Evolutionary conservation across 1,140 invertebrate species (phyloP).

Genomic region (Drosophila bocki): DNA sequence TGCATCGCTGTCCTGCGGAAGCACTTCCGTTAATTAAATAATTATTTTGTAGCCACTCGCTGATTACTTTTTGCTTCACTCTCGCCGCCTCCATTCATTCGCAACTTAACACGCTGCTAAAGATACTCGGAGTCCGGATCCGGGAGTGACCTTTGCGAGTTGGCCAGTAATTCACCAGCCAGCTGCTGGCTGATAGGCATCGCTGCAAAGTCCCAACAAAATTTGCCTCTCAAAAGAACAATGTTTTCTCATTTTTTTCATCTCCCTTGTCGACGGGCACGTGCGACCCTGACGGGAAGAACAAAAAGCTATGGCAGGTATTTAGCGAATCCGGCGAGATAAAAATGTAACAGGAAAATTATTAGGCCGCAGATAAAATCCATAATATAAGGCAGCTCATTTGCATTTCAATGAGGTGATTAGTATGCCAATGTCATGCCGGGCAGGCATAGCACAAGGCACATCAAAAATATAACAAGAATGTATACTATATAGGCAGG

Average conservation of each 20-base stretch:
- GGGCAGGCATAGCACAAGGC: conserved; percentile 12
- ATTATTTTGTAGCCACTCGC: conserved; percentile 81
- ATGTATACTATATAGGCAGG: neutral
- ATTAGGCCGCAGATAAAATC: conserved; percentile 72
- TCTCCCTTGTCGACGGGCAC: conserved; percentile 29
- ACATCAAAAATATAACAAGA: conserved; percentile 14
- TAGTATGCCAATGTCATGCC: conserved; percentile 64
- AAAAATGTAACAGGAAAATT: conserved; percentile 64
- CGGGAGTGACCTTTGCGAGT: conserved; percentile 25
- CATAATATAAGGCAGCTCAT: conserved; percentile 67
- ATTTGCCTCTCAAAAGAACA: conserved; percentile 27
- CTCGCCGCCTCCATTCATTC: conserved; percentile 57
- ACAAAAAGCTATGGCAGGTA: conserved; percentile 48
- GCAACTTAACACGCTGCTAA: conserved; percentile 57
- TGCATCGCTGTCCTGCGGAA: conserved; percentile 35
- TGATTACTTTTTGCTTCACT: conserved; percentile 72
- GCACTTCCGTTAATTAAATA: conserved; percentile 83
- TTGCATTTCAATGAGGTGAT: conserved; percentile 81
- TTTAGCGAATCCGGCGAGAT: conserved; percentile 54
- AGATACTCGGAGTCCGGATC: neutral
- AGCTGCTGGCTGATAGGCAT: conserved; percentile 37
- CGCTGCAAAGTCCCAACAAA: conserved; percentile 9
- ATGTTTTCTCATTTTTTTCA: conserved; percentile 4
- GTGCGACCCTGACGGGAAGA: conserved; percentile 21
- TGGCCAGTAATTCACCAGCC: conserved; percentile 16